Base-by-base conservation (phyloP, 2,113 vertebrate genomes). In the Notiomystis cincta region DNA sequence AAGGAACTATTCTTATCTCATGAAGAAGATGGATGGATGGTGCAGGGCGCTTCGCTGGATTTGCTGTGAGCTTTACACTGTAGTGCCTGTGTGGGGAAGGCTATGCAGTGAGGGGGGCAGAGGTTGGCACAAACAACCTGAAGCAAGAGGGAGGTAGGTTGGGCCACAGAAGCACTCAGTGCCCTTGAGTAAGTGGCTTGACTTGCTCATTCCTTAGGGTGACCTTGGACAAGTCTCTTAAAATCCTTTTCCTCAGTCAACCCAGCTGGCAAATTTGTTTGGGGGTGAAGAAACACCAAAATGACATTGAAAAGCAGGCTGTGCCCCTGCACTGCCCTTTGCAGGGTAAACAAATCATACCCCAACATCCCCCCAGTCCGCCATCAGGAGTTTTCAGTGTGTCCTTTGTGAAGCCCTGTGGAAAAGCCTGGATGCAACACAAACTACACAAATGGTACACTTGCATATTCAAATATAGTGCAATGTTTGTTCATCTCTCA, bases 161-260 rank as follows among this genome's bases (percentile, higher is more conserved):
- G 79, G 82, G 83, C 81, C 81, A 83, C 62, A 35, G 88, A 88
- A 90, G 71, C 92, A 60, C 54, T 87, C 58, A 45, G 60, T 96
- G 95, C 96, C 97, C 97, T 96, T 95, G 96, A 96, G 96, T 97
- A 97, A 98, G 94, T 89, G 90, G 81, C 97, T 97, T 96, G 98
- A 97, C 96, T 97, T 96, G 67, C 78, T 76, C 44, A 11, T 82
- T 96, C 90, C 95, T 97, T 89, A 89, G 83, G 81, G 91, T 98
- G 98, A 97, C 97, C 98, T 98, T 98, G 97, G 95, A 88, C 95
- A 95, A 97, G 96, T 97, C 96, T 94, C 96, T 98, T 94, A 96
- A 97, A 97, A 97, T 95, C 87, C 69, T 96, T 94, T 97, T 95
- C 69, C 70, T 96, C 79, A 95, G 37, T 94, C 90, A 78, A 48